Evolutionary conservation across 1,140 invertebrate species (phyloP), one percentile per base, ranked within the genome.

Genomic region (Conus betulinus): DNA sequence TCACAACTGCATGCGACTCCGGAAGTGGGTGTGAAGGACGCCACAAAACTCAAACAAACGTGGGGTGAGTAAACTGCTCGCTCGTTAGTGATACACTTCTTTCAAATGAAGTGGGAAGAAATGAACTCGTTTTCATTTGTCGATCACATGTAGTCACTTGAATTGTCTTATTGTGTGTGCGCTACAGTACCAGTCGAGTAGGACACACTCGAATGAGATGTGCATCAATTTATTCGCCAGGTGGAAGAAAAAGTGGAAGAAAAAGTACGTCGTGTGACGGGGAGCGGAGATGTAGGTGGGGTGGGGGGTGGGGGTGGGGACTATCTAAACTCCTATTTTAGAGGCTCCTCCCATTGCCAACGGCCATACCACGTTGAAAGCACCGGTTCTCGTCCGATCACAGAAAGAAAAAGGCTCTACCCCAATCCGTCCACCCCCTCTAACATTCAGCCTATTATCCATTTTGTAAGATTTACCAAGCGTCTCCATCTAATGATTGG

Each of bases 11-110:
- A 51, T 39, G 11, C 15, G 10, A 39, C 27, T 25, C 57, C 82
- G 82, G 82, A 84, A 63, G 82, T 84, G 82, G n/a, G 57, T n/a
- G 82, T 39, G 82, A 84, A 84, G 82, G 82, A 84, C 82, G 82
- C 82, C 53, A 84, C 82, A 39, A 25, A 84, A 63, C 82, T 84
- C 55, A 67, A 60, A 63, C 81, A 83, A 83, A 55, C 53, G 82
- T 39, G 25, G 57, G 82, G 82, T 84, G 57, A 84, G 82, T 84
- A 20, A 81, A 81, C 27, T 81, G 79, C 51, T 81, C 51, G 20
- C 17, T 81, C 10, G 67, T 71, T 71, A 20, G 67, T 39, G 39
- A 39, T n/a, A 71, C 11, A 23, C 67, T 20, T 7, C 79, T 81
- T 55, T 81, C 20, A 4, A 51, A 4, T 13, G 51, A 51, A 51